A percentile compares a stretch with the other conserved stretches of the same genome.
phyloP scores from a whole-genome alignment of 1,140 invertebrate genomes.

The Drosophila santomea region DNA sequence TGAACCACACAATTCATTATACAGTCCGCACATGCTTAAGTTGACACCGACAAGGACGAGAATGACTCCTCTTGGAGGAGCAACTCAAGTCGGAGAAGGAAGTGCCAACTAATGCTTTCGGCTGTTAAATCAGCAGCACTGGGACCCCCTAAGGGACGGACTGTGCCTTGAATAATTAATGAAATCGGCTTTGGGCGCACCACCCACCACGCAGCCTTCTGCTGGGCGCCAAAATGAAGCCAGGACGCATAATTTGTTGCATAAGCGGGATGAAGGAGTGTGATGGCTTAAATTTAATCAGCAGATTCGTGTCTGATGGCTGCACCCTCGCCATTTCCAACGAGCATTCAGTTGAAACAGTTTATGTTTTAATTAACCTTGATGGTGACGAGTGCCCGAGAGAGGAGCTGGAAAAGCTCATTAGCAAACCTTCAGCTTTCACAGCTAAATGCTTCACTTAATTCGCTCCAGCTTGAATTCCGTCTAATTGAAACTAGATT shows the following conservation, averaged over 20 bases:
- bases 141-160: conserved; percentile 10
- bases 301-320: conserved; percentile 36
- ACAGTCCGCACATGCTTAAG: conserved; percentile 34
- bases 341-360: conserved; percentile 38
- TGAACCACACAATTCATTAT: conserved; percentile 40
- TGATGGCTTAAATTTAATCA: conserved; percentile 66
- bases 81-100: conserved; percentile 5
- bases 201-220: not conserved
- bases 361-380: conserved; percentile 64
- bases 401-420: conserved; percentile 25
- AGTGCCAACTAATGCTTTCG: conserved; percentile 46
- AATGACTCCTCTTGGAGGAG: not conserved
- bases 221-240: conserved; percentile 25
- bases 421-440: conserved; percentile 40
- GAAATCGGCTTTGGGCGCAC: conserved; percentile 48
- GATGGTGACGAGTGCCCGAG: conserved; percentile 12
- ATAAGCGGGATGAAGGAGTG: conserved; percentile 26
- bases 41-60: conserved; percentile 25
- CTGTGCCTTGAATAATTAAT: conserved; percentile 74
- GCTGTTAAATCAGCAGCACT: conserved; percentile 56
- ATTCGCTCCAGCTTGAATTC: conserved; percentile 39
- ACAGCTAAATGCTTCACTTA: conserved; percentile 20
- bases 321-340: conserved; percentile 3
- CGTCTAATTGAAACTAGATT: conserved; percentile 58
- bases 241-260: conserved; percentile 55